Conservation (phyloP, 2,797 vertebrate species). For the Lateolabrax maculatus region DNA sequence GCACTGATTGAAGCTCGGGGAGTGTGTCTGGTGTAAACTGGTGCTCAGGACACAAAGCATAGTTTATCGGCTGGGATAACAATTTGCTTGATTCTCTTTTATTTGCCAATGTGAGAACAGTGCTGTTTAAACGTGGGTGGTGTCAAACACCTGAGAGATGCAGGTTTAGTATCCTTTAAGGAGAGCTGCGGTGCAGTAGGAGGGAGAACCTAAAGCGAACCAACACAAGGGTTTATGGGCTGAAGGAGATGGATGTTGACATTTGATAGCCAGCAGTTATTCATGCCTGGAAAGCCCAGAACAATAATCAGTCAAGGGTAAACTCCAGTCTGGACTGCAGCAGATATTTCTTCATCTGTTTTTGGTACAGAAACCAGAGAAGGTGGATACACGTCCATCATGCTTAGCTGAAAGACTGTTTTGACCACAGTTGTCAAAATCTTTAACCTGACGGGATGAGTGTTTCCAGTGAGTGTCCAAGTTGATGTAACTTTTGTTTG, state of each 20-base stretch:
- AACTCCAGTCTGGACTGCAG: slow-evolving; percentile 43
- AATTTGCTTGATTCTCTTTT: slow-evolving; percentile 34
- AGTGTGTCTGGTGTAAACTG: slow-evolving; percentile 31
- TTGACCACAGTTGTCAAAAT: slow-evolving; percentile 44
- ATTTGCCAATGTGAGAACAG: slow-evolving; percentile 1
- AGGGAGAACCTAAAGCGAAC: not conserved
- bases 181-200: not conserved
- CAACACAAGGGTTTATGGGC: slow-evolving; percentile 27
- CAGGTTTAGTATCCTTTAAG: slow-evolving; percentile 3
- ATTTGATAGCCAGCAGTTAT: slow-evolving; percentile 61
- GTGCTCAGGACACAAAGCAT: not conserved
- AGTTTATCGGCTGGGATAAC: slow-evolving; percentile 19
- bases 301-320: slow-evolving; percentile 55
- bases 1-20: slow-evolving; percentile 58
- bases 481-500: not conserved
- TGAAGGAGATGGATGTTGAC: slow-evolving; percentile 63
- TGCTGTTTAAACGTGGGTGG: not conserved
- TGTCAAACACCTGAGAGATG: slow-evolving; percentile 12
- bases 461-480: not conserved
- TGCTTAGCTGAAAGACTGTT: slow-evolving; percentile 38
- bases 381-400: slow-evolving; percentile 34
- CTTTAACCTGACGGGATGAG: slow-evolving; percentile 25
- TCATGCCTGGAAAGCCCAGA: slow-evolving; percentile 49
- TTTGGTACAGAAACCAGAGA: slow-evolving; percentile 27
- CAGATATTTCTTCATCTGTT: slow-evolving; percentile 42